Base-by-base conservation (phyloP, 64 coral and sea anemone species). In the Platygyra sinensis region DNA sequence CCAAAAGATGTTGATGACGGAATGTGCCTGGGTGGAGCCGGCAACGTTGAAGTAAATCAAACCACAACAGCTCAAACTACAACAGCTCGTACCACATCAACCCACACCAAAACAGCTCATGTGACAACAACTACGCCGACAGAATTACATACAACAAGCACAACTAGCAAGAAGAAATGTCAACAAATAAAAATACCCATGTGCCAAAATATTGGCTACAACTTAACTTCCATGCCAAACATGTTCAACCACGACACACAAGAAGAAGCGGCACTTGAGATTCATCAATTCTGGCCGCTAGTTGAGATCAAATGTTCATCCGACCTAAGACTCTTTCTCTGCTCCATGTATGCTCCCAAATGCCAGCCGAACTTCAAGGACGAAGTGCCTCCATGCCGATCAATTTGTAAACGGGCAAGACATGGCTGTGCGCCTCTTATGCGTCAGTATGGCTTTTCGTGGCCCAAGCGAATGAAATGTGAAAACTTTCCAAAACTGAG, bases 391-490 rank as follows among this genome's bases (percentile, higher is more conserved):
- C n/a, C n/a, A n/a, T n/a, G n/a, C n/a, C n/a, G n/a, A n/a, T n/a
- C n/a, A n/a, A n/a, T 95, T 14, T 95, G 94, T 65, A 72, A 82
- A 73, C 87, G 89, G n/a, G 94, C 89, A 71, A 88, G 74, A 71
- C 11, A 60, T 17, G 77, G 78, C 72, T 95, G 94, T 77, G 36
- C 54, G 19, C 27, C 14, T 13, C 11, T 95, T 0, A 84, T 95
- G 85, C 28, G 4, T 27, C 18, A 28, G 11, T 93, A 87, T 36
- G 33, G 38, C 9, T 73, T 62, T 30, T 28, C 24, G 7, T 93
- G 91, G 91, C 91, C 91, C 10, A 19, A 87, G 22, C 3, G 28
- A 5, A 25, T 93, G 17, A 57, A 29, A 5, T 93, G 91, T 31
- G 20, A 88, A 24, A 87, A 80, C 46, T 51, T 80, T 59, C 85